Conservation (phyloP, 92 coral and sea anemone species). For the Ricordea florida region DNA sequence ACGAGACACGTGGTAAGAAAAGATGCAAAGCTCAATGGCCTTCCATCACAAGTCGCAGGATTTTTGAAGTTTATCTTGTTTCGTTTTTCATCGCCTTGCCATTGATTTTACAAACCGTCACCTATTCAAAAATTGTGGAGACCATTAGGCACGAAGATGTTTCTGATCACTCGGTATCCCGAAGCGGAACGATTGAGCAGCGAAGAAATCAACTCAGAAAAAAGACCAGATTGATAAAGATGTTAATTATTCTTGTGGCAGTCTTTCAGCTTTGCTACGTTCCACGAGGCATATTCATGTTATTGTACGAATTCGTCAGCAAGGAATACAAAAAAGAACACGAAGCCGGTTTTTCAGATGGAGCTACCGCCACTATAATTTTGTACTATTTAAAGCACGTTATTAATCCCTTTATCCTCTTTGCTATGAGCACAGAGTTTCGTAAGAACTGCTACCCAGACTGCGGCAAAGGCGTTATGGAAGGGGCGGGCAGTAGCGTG, state of each 20-base stretch:
- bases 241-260: slow-evolving; percentile 67
- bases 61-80: slow-evolving; percentile 61
- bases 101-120: slow-evolving; percentile 60
- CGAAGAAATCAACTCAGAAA: slow-evolving; percentile 35
- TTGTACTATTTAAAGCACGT: slow-evolving; percentile 74
- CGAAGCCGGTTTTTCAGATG: background rate
- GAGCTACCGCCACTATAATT: slow-evolving; percentile 58
- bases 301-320: slow-evolving; percentile 53
- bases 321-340: background rate
- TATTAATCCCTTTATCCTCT: slow-evolving; percentile 74
- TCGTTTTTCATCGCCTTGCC: slow-evolving; percentile 53
- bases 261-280: slow-evolving; percentile 75
- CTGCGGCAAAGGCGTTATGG: background rate
- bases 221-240: slow-evolving; percentile 57
- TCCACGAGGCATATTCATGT: slow-evolving; percentile 74
- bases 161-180: slow-evolving; percentile 6
- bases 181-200: slow-evolving; percentile 56
- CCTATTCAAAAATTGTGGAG: slow-evolving; percentile 56
- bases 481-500: background rate
- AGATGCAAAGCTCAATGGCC: slow-evolving; percentile 35
- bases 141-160: slow-evolving; percentile 52
- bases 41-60: slow-evolving; percentile 23
- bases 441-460: slow-evolving; percentile 55
- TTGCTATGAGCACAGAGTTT: slow-evolving; percentile 74
- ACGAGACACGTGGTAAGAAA: background rate